These are phyloP conservation scores for Thripadectes ignobilis DNA, from an alignment of 2,797 vertebrate species.

Conservation along the genomic window DNA sequence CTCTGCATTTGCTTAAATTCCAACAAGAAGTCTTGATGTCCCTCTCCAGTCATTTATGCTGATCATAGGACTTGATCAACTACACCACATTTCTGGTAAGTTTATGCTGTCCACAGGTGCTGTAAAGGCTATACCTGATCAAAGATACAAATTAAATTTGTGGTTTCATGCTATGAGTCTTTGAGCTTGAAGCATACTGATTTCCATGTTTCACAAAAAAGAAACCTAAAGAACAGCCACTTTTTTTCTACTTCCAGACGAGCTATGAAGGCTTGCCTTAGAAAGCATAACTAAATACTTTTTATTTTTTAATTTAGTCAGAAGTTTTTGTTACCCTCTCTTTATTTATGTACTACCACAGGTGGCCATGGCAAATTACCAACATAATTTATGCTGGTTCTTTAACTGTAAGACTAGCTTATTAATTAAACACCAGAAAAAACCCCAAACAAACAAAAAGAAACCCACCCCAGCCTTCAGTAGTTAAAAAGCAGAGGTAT, in stretches of 20 bases:
- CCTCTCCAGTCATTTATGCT: background rate
- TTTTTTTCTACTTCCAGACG: background rate
- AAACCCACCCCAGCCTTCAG: background rate
- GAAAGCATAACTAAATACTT: background rate
- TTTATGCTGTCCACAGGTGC: background rate
- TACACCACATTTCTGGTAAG: background rate
- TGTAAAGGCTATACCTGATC: background rate
- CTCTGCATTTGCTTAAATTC: background rate
- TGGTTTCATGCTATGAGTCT: background rate
- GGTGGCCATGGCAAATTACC: constrained; percentile 21
- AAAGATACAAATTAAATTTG: background rate
- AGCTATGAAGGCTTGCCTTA: background rate
- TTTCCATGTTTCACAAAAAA: background rate
- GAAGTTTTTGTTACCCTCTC: background rate
- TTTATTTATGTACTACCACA: constrained; percentile 24
- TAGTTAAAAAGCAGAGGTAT: background rate
- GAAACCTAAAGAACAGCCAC: background rate
- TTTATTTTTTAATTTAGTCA: background rate
- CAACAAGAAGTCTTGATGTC: background rate
- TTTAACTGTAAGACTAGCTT: background rate
- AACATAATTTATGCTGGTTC: background rate
- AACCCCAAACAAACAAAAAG: background rate
- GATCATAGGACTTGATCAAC: background rate
- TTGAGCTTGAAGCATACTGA: background rate
- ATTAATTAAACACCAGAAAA: background rate